phyloP scores from a whole-genome alignment of 2,888 invertebrate species.

The Lobophora halterata region DNA sequence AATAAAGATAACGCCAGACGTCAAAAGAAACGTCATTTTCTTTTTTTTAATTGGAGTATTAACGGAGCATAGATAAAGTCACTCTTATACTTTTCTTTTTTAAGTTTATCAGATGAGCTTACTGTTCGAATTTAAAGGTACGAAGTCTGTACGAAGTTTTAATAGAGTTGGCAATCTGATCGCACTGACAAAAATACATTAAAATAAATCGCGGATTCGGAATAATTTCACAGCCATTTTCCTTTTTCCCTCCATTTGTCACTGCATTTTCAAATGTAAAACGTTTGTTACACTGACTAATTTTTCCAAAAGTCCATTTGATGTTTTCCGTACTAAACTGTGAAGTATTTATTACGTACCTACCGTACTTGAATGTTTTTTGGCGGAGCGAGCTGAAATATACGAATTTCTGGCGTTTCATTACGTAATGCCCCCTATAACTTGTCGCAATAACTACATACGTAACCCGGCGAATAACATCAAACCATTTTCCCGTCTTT shows the following conservation, averaged over 20 bases:
- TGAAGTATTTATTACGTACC: constrained; percentile 24
- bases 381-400: constrained; percentile 28
- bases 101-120: constrained; percentile 75
- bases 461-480: constrained; percentile 40
- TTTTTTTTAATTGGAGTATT: constrained; percentile 78
- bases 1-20: constrained; percentile 49
- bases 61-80: constrained; percentile 75
- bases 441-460: constrained; percentile 31
- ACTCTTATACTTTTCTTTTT: constrained; percentile 58
- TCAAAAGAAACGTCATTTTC: constrained; percentile 60
- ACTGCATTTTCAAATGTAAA: constrained; percentile 19
- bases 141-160: constrained; percentile 72
- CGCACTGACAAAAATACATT: constrained; percentile 56
- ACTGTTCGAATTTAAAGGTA: constrained; percentile 76
- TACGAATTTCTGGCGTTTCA: constrained; percentile 44
- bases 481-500: constrained; percentile 52
- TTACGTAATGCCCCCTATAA: constrained; percentile 41
- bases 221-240: constrained; percentile 21
- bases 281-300: constrained; percentile 22
- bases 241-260: constrained; percentile 26
- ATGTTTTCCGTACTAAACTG: constrained; percentile 23
- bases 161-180: constrained; percentile 77
- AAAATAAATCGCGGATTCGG: constrained; percentile 49
- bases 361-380: constrained; percentile 22
- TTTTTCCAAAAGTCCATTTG: constrained; percentile 22